Conservation (phyloP, 2,797 vertebrate genomes). For the Melanotaenia boesemani region DNA sequence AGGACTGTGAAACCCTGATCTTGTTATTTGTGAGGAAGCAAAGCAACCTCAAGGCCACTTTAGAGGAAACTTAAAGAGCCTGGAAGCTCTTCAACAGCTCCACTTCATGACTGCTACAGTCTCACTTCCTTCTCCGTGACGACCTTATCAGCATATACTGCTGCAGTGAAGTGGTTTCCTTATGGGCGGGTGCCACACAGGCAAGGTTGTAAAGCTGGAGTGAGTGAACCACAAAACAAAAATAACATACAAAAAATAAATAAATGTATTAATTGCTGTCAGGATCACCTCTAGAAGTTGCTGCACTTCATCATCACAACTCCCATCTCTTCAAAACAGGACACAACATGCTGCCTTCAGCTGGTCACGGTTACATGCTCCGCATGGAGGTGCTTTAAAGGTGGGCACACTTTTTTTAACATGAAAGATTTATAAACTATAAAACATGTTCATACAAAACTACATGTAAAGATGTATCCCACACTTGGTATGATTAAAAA, state of each 20-base stretch:
- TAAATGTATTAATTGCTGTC: background rate
- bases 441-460: background rate
- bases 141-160: constrained; percentile 5
- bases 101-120: background rate
- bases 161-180: background rate
- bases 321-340: no score
- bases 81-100: background rate
- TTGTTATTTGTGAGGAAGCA: constrained; percentile 10
- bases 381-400: background rate
- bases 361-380: no score
- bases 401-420: no score
- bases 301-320: no score
- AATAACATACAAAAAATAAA: background rate
- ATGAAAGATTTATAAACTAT: background rate
- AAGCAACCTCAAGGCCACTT: constrained; percentile 1
- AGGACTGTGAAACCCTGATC: background rate
- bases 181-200: background rate
- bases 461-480: background rate
- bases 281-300: background rate
- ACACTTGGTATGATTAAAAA: background rate
- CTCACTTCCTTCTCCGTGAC: background rate
- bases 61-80: background rate
- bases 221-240: background rate
- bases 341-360: no score
- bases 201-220: background rate